A percentile compares a stretch with the other conserved stretches of the same genome.
phyloP scores from a whole-genome alignment of 2,113 vertebrate species.

The Brevimyrus niger region DNA sequence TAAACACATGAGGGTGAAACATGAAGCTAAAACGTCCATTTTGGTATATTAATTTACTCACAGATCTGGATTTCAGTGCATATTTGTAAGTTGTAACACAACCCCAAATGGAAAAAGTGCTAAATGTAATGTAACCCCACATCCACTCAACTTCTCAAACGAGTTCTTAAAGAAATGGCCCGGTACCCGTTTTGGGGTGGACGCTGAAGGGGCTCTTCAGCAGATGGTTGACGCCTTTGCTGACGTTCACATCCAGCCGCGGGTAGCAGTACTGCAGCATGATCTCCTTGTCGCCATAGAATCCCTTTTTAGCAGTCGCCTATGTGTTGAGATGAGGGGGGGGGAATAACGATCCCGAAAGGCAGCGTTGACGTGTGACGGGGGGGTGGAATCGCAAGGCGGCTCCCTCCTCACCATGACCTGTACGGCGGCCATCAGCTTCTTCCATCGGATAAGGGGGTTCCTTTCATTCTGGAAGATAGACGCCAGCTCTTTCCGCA shows the following conservation, averaged over 20 bases:
- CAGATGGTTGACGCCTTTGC: conserved; percentile 87
- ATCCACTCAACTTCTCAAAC: not conserved
- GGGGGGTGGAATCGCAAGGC: not conserved
- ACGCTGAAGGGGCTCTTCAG: conserved; percentile 96
- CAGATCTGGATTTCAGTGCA: not conserved
- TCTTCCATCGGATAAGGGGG: conserved; percentile 71
- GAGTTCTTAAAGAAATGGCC: not conserved
- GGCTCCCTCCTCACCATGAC: conserved; percentile 42
- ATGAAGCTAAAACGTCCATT: not conserved
- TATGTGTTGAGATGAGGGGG: not conserved
- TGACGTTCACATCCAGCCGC: conserved; percentile 87
- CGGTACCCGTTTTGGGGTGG: conserved; percentile 86
- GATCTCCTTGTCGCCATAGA: conserved; percentile 71
- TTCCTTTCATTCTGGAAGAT: conserved; percentile 59
- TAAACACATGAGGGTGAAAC: not conserved
- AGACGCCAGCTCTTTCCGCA: conserved; percentile 56
- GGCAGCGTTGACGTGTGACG: not conserved
- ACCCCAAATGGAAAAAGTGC: not conserved
- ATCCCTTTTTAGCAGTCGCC: conserved; percentile 30
- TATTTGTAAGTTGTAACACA: not conserved
- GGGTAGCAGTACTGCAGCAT: conserved; percentile 97
- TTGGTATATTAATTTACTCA: not conserved
- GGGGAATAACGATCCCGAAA: not conserved
- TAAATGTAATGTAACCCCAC: not conserved
- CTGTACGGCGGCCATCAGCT: conserved; percentile 41